Percentiles rank a stretch among this genome's conserved stretches.
Conservation (phyloP, 2,888 invertebrate species). For the Panopea generosa region DNA sequence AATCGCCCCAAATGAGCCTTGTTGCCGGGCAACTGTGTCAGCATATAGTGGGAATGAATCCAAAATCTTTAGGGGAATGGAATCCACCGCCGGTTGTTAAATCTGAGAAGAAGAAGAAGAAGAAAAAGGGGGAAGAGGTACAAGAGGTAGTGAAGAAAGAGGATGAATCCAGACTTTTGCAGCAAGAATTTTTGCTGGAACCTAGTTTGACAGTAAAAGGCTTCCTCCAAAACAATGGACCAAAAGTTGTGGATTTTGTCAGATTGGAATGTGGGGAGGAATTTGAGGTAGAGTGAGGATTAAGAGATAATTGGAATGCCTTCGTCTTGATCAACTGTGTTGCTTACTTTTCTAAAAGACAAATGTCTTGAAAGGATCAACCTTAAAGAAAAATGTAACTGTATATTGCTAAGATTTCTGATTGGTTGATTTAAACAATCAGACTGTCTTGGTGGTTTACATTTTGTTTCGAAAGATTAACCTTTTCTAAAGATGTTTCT, state of each 20-base stretch:
- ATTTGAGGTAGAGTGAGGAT: slow-evolving; percentile 55
- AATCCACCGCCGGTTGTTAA: slow-evolving; percentile 35
- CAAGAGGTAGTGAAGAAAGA: slow-evolving; percentile 40
- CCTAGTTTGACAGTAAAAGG: slow-evolving; percentile 91
- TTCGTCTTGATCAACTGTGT: too few species aligned
- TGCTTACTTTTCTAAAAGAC: too few species aligned
- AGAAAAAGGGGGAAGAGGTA: slow-evolving; percentile 48
- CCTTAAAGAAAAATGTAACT: too few species aligned
- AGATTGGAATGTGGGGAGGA: slow-evolving; percentile 94
- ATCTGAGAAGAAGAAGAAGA: slow-evolving; percentile 89
- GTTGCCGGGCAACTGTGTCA: slow-evolving; percentile 91
- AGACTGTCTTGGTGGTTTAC: too few species aligned
- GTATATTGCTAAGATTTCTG: too few species aligned
- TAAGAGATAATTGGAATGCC: too few species aligned
- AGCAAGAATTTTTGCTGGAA: slow-evolving; percentile 95
- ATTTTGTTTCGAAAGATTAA: too few species aligned
- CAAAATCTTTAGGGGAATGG: slow-evolving; percentile 74
- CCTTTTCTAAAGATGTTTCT: too few species aligned
- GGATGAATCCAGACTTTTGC: slow-evolving; percentile 91
- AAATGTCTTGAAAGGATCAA: too few species aligned
- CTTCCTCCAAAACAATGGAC: slow-evolving; percentile 87
- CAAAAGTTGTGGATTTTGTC: slow-evolving; percentile 91
- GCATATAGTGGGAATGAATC: slow-evolving; percentile 91
- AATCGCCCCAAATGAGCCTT: slow-evolving; percentile 29
- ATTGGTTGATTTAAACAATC: too few species aligned